These are phyloP conservation scores for Lepus timidus DNA, from an alignment of 2,113 vertebrate species.

Conservation along the genomic window DNA sequence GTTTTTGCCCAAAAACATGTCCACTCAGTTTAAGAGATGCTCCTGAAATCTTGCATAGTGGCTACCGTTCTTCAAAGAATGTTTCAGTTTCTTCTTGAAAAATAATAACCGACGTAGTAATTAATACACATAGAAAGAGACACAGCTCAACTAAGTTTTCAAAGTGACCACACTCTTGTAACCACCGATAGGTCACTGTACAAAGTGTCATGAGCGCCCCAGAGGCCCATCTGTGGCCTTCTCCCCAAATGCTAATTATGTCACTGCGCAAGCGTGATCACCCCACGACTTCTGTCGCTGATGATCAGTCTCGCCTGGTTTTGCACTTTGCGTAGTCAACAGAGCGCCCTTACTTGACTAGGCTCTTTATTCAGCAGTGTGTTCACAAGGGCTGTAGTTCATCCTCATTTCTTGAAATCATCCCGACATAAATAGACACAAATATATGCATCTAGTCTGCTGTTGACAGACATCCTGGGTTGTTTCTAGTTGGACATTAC, in stretches of 20 bases:
- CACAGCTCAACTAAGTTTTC: neutral
- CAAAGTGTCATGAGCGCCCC: neutral
- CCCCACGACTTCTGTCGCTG: neutral
- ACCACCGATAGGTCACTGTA: neutral
- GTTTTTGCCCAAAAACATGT: neutral
- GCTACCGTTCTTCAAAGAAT: neutral
- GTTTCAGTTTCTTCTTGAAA: slow-evolving; percentile 31
- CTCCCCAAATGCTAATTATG: too few relatives aligned
- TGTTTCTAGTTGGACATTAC: neutral
- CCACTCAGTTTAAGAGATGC: neutral
- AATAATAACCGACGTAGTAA: neutral
- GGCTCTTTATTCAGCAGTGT: neutral
- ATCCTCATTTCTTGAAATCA: neutral
- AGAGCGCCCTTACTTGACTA: neutral
- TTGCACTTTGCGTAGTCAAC: neutral
- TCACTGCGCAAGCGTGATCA: neutral
- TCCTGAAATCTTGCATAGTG: neutral
- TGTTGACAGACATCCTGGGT: neutral
- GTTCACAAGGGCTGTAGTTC: neutral
- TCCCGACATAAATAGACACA: neutral
- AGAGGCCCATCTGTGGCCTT: neutral
- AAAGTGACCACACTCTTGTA: neutral
- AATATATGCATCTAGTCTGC: neutral
- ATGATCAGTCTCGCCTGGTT: neutral
- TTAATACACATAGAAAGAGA: neutral